phyloP scores from a whole-genome alignment of 2,113 vertebrate genomes.

The Sinocyclocheilus anophthalmus region DNA sequence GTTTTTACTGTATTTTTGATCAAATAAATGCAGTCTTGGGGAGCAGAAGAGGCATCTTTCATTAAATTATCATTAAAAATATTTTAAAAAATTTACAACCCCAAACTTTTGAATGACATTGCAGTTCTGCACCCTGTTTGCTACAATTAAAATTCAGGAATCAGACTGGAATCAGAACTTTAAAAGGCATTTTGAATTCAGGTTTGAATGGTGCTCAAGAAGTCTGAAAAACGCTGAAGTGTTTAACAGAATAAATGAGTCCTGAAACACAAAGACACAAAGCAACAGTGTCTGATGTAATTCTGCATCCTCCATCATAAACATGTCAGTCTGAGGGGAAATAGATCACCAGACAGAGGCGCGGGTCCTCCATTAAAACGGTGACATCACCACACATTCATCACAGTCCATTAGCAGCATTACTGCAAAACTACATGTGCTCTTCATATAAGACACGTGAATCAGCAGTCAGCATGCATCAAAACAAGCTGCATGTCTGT shows the following conservation, averaged over 20 bases:
- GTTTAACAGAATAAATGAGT: too few species aligned
- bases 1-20: neutral
- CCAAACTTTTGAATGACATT: too few species aligned
- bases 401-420: conserved; percentile 21
- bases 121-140: too few species aligned
- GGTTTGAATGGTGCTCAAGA: neutral
- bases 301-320: neutral
- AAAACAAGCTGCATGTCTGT: neutral
- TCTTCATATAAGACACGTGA: neutral
- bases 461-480: neutral
- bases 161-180: neutral
- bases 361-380: neutral
- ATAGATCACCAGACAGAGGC: neutral
- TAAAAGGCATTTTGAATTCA: too few species aligned
- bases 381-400: conserved; percentile 8
- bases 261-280: neutral
- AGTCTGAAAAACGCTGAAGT: too few species aligned
- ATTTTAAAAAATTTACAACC: too few species aligned
- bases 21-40: neutral
- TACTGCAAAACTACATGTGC: neutral
- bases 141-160: neutral
- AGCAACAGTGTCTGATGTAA: neutral
- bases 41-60: neutral
- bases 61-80: too few species aligned
- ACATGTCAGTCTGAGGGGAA: neutral